Evolutionary conservation across 2,888 invertebrate genomes (phyloP).

Genomic region (Netelia inedita): DNA sequence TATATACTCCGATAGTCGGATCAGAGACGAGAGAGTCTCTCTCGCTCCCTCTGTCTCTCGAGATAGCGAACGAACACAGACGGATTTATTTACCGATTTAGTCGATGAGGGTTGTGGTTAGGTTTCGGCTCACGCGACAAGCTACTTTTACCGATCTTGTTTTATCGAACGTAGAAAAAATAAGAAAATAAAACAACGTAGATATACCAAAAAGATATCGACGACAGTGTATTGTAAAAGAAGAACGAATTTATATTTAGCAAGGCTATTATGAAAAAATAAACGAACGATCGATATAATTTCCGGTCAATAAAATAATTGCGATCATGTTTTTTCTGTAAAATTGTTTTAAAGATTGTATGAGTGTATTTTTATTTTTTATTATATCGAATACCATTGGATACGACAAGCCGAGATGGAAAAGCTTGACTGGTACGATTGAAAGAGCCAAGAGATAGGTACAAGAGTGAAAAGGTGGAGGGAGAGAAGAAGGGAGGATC

Average conservation of each 20-base stretch:
- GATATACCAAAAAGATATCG: not conserved
- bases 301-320: no score
- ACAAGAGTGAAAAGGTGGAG: constrained; percentile 34
- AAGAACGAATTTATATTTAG: not conserved
- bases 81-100: constrained; percentile 13
- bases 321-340: no score
- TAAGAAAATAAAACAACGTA: not conserved
- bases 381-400: not conserved
- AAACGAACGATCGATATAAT: no score
- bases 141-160: constrained; percentile 6
- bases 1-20: constrained; percentile 15
- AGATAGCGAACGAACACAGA: constrained; percentile 8
- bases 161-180: not conserved
- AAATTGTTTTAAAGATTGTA: no score
- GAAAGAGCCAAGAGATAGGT: constrained; percentile 1
- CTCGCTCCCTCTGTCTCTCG: constrained; percentile 2
- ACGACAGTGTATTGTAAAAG: not conserved
- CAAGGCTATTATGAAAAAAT: no score
- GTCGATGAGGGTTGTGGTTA: not conserved
- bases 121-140: constrained; percentile 28
- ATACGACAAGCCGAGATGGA: not conserved
- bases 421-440: constrained; percentile 6
- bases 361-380: not conserved
- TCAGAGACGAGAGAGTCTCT: not conserved
- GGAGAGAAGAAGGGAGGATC: constrained; percentile 17